Evolutionary conservation across 2,113 vertebrate genomes (phyloP).

Genomic region (Eretmodus cyanostictus): DNA sequence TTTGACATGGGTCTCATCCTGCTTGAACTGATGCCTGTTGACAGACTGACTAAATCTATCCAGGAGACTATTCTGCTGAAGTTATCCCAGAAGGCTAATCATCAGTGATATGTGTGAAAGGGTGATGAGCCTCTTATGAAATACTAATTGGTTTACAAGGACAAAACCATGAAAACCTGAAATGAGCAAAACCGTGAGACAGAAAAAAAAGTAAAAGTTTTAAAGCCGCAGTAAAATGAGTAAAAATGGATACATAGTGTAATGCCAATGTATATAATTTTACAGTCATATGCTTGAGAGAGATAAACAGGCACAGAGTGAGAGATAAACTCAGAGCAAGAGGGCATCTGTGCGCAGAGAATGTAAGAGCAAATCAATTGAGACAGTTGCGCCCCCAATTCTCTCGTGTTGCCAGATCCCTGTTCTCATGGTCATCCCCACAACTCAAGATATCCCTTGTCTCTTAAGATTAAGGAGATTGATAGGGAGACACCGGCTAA

Average conservation of each 20-base stretch:
- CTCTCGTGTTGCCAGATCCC: neutral
- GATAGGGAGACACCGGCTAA: conserved; percentile 66
- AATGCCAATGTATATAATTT: neutral
- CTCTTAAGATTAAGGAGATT: conserved; percentile 72
- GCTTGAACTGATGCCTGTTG: conserved; percentile 69
- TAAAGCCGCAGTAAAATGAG: neutral
- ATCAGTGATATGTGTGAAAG: conserved; percentile 68
- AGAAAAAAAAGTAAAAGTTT: neutral
- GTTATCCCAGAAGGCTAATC: conserved; percentile 68
- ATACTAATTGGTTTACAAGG: conserved; percentile 58
- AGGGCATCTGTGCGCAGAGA: conserved; percentile 6
- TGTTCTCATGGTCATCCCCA: conserved; percentile 56
- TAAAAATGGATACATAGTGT: neutral
- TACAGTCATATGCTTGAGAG: neutral
- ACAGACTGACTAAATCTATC: conserved; percentile 73
- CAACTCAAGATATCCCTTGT: conserved; percentile 73
- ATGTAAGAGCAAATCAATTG: conserved; percentile 29
- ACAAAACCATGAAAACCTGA: conserved; percentile 35
- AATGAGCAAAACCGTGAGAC: conserved; percentile 26
- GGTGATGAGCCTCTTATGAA: conserved; percentile 68
- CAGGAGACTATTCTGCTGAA: conserved; percentile 63
- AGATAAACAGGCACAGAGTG: neutral
- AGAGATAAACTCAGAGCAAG: neutral
- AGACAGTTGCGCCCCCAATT: conserved; percentile 28
- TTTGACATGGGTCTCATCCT: conserved; percentile 68